phyloP scores from a whole-genome alignment of 2,888 invertebrate species.

The Neuroscelio doddi region DNA sequence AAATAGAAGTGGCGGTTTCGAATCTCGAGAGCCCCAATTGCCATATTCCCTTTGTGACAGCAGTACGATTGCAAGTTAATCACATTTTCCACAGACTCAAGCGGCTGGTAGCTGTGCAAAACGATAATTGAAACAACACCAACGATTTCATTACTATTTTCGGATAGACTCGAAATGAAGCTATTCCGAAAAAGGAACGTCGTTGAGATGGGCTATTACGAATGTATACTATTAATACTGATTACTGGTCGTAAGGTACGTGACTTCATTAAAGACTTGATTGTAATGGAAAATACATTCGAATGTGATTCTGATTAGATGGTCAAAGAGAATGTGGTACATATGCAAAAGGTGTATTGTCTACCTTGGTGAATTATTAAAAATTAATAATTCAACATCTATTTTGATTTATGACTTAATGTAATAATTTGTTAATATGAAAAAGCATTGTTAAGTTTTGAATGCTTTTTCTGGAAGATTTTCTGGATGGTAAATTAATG shows the following conservation, averaged over 20 bases:
- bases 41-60: slow-evolving; percentile 49
- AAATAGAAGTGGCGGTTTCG: slow-evolving; percentile 36
- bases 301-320: background rate
- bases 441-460: too few relatives aligned
- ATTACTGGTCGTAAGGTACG: slow-evolving; percentile 22
- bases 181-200: too few relatives aligned
- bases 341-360: too few relatives aligned
- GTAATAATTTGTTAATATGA: too few relatives aligned
- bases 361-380: too few relatives aligned
- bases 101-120: slow-evolving; percentile 52
- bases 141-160: slow-evolving; percentile 41
- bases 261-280: slow-evolving; percentile 24
- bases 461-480: too few relatives aligned
- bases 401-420: too few relatives aligned
- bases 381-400: too few relatives aligned
- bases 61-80: slow-evolving; percentile 58
- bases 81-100: slow-evolving; percentile 51
- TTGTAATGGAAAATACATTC: background rate
- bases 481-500: too few relatives aligned
- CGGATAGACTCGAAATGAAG: slow-evolving; percentile 17
- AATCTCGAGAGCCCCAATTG: slow-evolving; percentile 58
- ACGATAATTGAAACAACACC: slow-evolving; percentile 58
- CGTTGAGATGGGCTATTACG: slow-evolving; percentile 27
- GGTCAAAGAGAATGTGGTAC: too few relatives aligned
- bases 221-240: slow-evolving; percentile 34